Base-by-base conservation (phyloP, 1,140 invertebrate species). In the Acromyrmex echinatior region DNA sequence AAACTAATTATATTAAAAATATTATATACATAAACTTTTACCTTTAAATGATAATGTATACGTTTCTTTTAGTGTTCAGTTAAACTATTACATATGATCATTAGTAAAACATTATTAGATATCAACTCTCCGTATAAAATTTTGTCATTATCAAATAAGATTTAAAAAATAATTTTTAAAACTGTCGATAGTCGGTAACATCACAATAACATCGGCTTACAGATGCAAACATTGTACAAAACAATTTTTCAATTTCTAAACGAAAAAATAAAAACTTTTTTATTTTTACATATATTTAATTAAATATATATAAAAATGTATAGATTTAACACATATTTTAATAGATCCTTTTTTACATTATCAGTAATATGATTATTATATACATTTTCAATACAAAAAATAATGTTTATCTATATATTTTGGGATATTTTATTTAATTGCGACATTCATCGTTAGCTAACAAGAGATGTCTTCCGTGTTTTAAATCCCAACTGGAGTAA, bases 391-490 rank as follows among this genome's bases (percentile, higher is more conserved):
- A 45, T 39, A 39, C 35, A 39, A 39, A 39, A 39, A 39, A 39
- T 39, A 39, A 39, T 39, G 35, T 7, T 39, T 39, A 39, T 6
- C 6, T 39, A 39, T 39, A 31, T 70, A 0, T 68, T 39, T 35
- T 25, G 35, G 9, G 31, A 66, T 10, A 21, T n/a, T 70, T 68
- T 68, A 80, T 73, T 56, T 95, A 97, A 97, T 97, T 97, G 93
- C 97, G 97, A 92, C 97, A 97, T 92, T 99, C 98, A 95, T 99
- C 98, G 95, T 99, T 98, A 1, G 97, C 97, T 21, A 97, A 96
- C 94, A 98, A 97, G 45, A 98, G 96, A 94, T 99, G 98, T 88
- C 98, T 96, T 82, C 98, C 97, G 93, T 99, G 97, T 87, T 97
- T 97, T 81, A 98, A 45, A 45, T 45, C 7, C 9, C 9, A 45